Evolutionary conservation across 2,113 vertebrate genomes (phyloP).

Genomic region (human (Homo sapiens)): GRCh38 chr3:10887501-10888000

Average conservation of each 20-base stretch:
- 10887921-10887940: not conserved
- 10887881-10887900: not conserved
- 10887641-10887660: not conserved
- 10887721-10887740: not conserved
- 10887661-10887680: not conserved
- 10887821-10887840: not conserved
- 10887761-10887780: not conserved
- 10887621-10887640: not conserved
- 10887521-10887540: not conserved
- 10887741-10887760: not conserved
- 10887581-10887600: not conserved
- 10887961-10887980: not conserved
- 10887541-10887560: not conserved
- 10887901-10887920: not conserved
- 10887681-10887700: not conserved
- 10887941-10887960: not conserved
- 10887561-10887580: not conserved
- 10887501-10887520: not conserved
- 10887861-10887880: not conserved
- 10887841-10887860: not conserved
- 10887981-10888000: not conserved
- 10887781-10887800: not conserved
- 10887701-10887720: not conserved
- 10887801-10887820: not conserved
- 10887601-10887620: not conserved